phyloP scores from a whole-genome alignment of 2,113 vertebrate genomes.

The Brienomyrus brachyistius region DNA sequence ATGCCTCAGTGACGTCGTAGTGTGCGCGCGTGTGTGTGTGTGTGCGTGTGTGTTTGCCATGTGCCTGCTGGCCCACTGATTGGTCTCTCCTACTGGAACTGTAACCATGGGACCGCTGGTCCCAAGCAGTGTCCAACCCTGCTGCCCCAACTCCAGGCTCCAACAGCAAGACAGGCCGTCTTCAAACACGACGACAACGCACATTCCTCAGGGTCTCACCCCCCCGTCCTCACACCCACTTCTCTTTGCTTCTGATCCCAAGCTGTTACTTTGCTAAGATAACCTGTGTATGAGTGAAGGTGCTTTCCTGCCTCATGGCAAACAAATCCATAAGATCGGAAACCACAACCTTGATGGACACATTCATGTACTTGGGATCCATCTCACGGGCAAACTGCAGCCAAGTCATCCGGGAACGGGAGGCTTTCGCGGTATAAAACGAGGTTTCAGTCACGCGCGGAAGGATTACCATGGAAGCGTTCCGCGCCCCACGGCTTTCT shows the following conservation, averaged over 20 bases:
- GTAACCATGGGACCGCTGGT: neutral
- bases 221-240: neutral
- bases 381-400: neutral
- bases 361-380: neutral
- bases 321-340: neutral
- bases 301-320: neutral
- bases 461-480: neutral
- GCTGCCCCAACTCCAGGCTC: neutral
- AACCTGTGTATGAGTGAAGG: neutral
- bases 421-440: neutral
- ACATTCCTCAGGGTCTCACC: neutral
- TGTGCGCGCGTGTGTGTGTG: neutral
- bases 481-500: neutral
- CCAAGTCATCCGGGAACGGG: neutral
- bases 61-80: neutral
- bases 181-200: neutral
- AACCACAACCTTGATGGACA: neutral
- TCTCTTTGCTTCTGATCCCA: neutral
- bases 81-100: neutral
- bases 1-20: neutral
- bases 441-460: neutral
- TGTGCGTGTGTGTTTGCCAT: neutral
- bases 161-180: neutral
- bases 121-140: neutral
- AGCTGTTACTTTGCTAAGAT: neutral